Conservation (phyloP, 2,888 invertebrate species). For the Argyresthia albistria region DNA sequence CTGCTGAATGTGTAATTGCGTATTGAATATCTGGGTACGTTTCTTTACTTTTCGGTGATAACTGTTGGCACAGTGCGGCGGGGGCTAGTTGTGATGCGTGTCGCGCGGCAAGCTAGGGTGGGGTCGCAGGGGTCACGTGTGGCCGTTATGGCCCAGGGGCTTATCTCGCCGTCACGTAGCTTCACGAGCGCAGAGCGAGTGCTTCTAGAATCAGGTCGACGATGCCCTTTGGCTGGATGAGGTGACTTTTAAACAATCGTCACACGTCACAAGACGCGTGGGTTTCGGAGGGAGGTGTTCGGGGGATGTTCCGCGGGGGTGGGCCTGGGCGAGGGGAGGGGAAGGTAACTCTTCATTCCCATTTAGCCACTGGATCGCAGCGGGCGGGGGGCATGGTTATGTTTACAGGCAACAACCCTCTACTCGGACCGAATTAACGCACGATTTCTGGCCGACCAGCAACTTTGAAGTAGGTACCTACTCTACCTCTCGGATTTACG, state of each 20-base stretch:
- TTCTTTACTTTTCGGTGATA: neutral
- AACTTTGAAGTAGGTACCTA: no score
- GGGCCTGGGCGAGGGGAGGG: conserved; percentile 20
- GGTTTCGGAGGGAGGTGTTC: conserved; percentile 30
- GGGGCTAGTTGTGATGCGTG: neutral
- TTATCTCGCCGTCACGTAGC: no score
- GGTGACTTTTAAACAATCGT: neutral
- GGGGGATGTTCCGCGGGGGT: conserved; percentile 31
- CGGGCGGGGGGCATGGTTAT: conserved; percentile 64
- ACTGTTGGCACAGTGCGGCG: neutral
- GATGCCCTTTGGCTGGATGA: no score
- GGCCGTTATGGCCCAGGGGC: neutral
- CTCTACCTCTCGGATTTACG: no score
- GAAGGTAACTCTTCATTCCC: conserved; percentile 59
- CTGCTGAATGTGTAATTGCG: conserved; percentile 37
- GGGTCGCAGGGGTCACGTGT: neutral
- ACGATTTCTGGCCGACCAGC: conserved; percentile 52
- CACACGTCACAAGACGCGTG: conserved; percentile 48
- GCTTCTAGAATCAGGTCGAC: no score
- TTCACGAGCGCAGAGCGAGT: no score
- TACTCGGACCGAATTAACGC: conserved; percentile 62
- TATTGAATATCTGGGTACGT: conserved; percentile 41
- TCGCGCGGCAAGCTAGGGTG: neutral
- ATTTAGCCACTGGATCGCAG: conserved; percentile 66
- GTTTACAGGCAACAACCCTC: conserved; percentile 58